phyloP scores from a whole-genome alignment of 1,140 invertebrate genomes.

The Euschistus heros region DNA sequence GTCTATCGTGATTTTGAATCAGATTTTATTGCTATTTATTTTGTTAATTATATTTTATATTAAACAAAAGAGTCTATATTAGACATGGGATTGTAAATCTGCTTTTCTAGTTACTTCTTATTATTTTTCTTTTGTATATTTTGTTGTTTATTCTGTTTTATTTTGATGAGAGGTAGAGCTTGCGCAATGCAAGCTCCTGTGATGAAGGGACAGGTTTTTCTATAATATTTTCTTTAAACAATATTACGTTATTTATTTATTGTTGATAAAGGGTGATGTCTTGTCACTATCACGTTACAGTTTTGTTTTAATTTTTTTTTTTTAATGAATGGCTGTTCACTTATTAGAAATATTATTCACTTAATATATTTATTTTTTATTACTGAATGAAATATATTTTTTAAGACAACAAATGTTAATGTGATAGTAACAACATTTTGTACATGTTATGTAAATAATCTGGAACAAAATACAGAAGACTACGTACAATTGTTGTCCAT shows the following conservation, averaged over 20 bases:
- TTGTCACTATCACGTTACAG: slow-evolving; percentile 7
- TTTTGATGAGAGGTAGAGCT: too few relatives aligned
- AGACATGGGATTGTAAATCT: slow-evolving; percentile 23
- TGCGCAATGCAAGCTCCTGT: background rate
- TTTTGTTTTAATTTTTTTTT: too few relatives aligned
- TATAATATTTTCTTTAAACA: slow-evolving; percentile 2
- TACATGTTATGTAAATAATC: slow-evolving; percentile 22
- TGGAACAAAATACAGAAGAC: slow-evolving; percentile 4
- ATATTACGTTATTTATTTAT: slow-evolving; percentile 12
- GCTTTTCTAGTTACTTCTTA: slow-evolving; percentile 6
- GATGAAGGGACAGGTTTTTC: slow-evolving; percentile 15
- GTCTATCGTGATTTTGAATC: slow-evolving; percentile 3
- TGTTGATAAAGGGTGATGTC: slow-evolving; percentile 3
- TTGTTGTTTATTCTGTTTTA: too few relatives aligned
- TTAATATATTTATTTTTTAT: too few relatives aligned
- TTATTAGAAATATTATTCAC: too few relatives aligned
- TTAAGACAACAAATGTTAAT: slow-evolving; percentile 4
- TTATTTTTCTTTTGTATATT: too few relatives aligned
- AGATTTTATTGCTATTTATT: slow-evolving; percentile 21
- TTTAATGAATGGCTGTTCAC: too few relatives aligned
- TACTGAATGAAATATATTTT: background rate
- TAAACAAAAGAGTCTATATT: slow-evolving; percentile 23
- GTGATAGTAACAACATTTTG: slow-evolving; percentile 21
- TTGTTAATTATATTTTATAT: slow-evolving; percentile 21
- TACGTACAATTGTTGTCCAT: slow-evolving; percentile 17